Conservation (phyloP, 1,140 invertebrate genomes). For the Temnothorax longispinosus region DNA sequence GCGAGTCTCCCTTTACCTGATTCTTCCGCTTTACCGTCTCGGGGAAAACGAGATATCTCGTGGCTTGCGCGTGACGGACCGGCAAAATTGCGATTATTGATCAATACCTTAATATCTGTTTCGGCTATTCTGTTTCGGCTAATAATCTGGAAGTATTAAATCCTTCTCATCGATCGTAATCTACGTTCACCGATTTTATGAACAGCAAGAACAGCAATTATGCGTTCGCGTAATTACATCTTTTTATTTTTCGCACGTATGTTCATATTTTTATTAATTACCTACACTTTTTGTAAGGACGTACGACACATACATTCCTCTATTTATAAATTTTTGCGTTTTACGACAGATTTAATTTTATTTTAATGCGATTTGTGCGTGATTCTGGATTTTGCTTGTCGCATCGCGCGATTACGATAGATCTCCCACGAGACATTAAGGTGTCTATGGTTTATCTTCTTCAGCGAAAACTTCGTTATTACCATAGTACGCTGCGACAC, state of each 20-base stretch:
- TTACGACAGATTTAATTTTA: neutral
- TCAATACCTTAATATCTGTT: neutral
- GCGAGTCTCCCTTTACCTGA: constrained; percentile 23
- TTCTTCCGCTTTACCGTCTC: constrained; percentile 1
- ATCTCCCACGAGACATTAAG: constrained; percentile 43
- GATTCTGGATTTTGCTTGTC: neutral
- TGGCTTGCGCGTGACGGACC: neutral
- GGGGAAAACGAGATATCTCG: constrained; percentile 4
- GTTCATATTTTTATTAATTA: neutral
- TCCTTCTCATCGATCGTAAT: neutral
- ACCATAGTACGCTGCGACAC: constrained; percentile 48
- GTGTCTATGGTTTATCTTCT: constrained; percentile 47
- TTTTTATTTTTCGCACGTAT: neutral
- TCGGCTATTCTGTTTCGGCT: neutral
- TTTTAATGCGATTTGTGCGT: neutral
- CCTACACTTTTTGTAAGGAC: neutral
- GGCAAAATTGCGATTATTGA: neutral
- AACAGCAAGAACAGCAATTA: neutral
- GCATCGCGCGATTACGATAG: constrained; percentile 14
- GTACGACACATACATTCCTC: neutral
- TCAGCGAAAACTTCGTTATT: constrained; percentile 58
- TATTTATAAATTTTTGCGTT: constrained; percentile 4
- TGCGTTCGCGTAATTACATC: neutral
- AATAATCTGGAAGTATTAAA: neutral
- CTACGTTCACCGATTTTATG: neutral